A percentile compares a stretch with the other conserved stretches of the same genome.
These are phyloP conservation scores for Macaria liturata DNA, from an alignment of 2,888 invertebrate genomes.

Conservation along the genomic window DNA sequence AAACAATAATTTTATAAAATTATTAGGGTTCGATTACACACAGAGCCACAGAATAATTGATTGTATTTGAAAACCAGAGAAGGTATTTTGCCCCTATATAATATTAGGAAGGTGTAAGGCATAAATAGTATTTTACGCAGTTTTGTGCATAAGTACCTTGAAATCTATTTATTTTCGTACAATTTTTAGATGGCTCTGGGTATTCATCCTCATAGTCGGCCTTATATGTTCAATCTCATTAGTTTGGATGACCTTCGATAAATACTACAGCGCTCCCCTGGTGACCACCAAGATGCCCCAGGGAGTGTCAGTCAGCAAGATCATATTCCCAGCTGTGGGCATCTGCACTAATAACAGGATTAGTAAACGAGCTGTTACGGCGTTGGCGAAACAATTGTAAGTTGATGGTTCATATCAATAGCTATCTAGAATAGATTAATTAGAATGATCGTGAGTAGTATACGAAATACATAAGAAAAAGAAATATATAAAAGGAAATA, in stretches of 20 bases:
- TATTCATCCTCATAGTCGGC: constrained; percentile 63
- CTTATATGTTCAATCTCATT: constrained; percentile 65
- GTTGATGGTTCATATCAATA: constrained; percentile 31
- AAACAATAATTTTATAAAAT: too few relatives aligned
- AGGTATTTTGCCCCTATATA: too few relatives aligned
- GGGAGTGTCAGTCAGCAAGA: constrained; percentile 68
- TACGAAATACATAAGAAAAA: too few relatives aligned
- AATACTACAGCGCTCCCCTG: constrained; percentile 65
- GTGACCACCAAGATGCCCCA: constrained; percentile 75
- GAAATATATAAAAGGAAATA: too few relatives aligned
- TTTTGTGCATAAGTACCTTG: neutral
- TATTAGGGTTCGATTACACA: too few relatives aligned
- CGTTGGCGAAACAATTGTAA: constrained; percentile 67
- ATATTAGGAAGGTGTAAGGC: too few relatives aligned
- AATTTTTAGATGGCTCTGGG: constrained; percentile 63
- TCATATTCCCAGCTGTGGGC: constrained; percentile 77
- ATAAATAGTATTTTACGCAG: too few relatives aligned
- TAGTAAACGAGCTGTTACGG: constrained; percentile 62
- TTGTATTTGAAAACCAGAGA: too few relatives aligned
- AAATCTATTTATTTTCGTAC: neutral
- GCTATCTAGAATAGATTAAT: too few relatives aligned
- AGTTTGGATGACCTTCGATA: constrained; percentile 67
- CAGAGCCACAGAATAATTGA: too few relatives aligned
- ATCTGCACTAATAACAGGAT: constrained; percentile 78
- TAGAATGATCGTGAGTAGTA: too few relatives aligned